phyloP scores from a whole-genome alignment of 2,797 vertebrate genomes.

The Esox lucius region DNA sequence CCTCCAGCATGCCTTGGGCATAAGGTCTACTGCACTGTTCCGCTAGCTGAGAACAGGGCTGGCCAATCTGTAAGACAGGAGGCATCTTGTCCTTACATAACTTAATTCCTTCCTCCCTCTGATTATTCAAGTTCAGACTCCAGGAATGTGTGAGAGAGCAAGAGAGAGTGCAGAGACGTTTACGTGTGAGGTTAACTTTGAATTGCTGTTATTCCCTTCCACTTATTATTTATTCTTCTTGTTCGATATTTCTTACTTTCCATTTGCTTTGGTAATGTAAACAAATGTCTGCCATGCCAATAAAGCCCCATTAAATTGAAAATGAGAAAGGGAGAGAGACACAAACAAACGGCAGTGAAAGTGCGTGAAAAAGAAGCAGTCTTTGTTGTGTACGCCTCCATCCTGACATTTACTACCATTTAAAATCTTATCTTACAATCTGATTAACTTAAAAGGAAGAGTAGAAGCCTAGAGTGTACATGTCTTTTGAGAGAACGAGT shows the following conservation, averaged over 20 bases:
- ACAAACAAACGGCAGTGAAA: no score
- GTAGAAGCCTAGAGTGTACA: neutral
- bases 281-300: no score
- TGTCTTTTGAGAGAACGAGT: neutral
- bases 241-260: no score
- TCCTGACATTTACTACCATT: neutral
- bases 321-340: neutral
- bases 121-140: constrained; percentile 6
- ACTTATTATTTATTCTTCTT: no score
- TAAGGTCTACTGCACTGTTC: neutral
- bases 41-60: constrained; percentile 1
- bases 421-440: neutral
- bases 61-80: neutral
- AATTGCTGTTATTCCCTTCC: no score
- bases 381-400: neutral
- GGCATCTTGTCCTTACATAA: constrained; percentile 11
- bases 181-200: no score
- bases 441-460: neutral
- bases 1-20: constrained; percentile 16
- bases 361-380: neutral
- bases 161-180: neutral
- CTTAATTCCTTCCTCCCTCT: neutral
- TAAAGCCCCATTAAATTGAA: no score
- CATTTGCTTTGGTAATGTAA: no score
- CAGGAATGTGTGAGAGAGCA: constrained; percentile 1